Evolutionary conservation across 2,113 vertebrate genomes (phyloP).

Genomic region (Hydrochoerus hydrochaeris): DNA sequence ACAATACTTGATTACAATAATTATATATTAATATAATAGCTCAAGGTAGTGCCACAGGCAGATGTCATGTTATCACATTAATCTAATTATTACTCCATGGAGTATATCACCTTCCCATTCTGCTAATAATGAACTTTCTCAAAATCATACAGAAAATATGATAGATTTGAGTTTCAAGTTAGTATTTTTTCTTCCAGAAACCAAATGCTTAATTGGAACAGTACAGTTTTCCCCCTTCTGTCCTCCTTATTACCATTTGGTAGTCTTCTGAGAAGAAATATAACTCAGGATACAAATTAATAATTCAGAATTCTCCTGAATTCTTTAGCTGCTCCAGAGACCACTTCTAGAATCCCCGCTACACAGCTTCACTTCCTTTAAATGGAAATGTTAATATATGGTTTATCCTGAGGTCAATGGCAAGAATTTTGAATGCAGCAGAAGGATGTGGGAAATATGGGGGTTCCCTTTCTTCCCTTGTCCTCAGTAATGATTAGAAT

Average conservation of each 20-base stretch:
- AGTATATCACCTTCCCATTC: neutral
- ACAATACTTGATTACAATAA: too few species aligned
- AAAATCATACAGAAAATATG: neutral
- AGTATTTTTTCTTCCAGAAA: neutral
- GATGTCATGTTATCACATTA: neutral
- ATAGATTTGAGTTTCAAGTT: neutral
- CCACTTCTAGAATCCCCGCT: neutral
- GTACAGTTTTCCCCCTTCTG: neutral
- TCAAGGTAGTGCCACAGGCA: neutral
- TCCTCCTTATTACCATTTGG: neutral
- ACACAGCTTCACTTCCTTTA: neutral
- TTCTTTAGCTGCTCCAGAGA: slow-evolving; percentile 25
- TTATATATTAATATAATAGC: neutral
- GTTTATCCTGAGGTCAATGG: neutral
- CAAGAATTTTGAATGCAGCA: neutral
- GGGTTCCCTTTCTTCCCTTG: neutral
- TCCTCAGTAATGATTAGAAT: neutral
- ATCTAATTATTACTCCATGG: neutral
- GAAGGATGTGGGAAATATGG: neutral
- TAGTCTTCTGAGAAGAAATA: neutral
- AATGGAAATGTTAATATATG: neutral
- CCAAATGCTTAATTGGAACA: neutral
- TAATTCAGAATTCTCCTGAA: neutral
- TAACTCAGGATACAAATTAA: neutral
- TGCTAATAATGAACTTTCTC: neutral